Conservation (phyloP, 1,140 invertebrate genomes). For the Neodiprion pinetum region DNA sequence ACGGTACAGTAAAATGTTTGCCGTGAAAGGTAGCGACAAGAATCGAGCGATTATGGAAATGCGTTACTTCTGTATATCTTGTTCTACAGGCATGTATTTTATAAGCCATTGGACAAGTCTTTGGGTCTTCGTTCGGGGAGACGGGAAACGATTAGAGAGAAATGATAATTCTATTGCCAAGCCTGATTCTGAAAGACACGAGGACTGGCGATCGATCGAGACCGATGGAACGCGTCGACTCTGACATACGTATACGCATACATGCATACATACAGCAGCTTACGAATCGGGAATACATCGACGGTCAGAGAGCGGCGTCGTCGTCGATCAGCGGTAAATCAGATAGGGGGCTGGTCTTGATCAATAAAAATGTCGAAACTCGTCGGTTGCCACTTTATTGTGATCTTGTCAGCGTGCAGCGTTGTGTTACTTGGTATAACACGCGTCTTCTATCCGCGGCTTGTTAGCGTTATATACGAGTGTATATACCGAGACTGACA, state of each 20-base stretch:
- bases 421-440: background rate
- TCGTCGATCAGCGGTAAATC: background rate
- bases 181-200: background rate
- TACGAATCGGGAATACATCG: background rate
- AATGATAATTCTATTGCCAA: background rate
- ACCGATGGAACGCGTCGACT: background rate
- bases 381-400: background rate
- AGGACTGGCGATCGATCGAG: background rate
- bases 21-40: no score
- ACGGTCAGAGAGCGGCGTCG: background rate
- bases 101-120: no score
- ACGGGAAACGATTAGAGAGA: background rate
- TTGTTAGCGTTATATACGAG: background rate
- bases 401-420: constrained; percentile 1
- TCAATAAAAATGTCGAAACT: constrained; percentile 3
- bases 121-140: background rate
- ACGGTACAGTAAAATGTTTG: background rate
- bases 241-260: no score
- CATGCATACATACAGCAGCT: no score
- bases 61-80: background rate
- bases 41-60: background rate
- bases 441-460: background rate
- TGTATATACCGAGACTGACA: background rate
- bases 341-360: background rate
- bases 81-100: background rate